Percentiles rank a stretch among this genome's conserved stretches.
phyloP scores from a whole-genome alignment of 2,797 vertebrate species.

The Hippopotamyrus pictus region DNA sequence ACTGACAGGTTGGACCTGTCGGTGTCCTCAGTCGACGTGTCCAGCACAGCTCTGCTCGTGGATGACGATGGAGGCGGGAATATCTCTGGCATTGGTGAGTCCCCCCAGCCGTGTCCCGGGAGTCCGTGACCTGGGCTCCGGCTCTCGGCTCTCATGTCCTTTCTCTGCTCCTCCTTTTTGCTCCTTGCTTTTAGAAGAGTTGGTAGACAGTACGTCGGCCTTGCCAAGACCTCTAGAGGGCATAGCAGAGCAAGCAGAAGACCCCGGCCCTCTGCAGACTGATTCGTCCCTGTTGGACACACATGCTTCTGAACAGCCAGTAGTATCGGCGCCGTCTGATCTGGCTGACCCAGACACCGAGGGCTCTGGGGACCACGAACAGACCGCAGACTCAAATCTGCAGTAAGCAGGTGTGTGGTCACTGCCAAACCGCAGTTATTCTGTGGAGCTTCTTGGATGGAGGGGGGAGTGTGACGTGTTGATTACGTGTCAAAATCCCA shows the following conservation, averaged over 20 bases:
- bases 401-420: conserved; percentile 1
- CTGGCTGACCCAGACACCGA: neutral
- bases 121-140: neutral
- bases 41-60: conserved; percentile 56
- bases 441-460: neutral
- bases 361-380: neutral
- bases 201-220: neutral
- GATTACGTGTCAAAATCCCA: neutral
- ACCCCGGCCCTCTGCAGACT: neutral
- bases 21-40: conserved; percentile 63
- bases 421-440: neutral
- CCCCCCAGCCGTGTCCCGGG: no score
- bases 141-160: neutral
- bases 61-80: conserved; percentile 51
- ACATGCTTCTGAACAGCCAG: neutral
- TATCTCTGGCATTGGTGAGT: conserved; percentile 60
- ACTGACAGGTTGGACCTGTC: conserved; percentile 61
- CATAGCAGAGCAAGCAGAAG: neutral
- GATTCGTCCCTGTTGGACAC: neutral
- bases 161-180: neutral
- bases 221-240: neutral
- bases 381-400: neutral
- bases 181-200: neutral
- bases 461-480: neutral
- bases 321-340: neutral